Conservation (phyloP, 1,140 invertebrate species). For the Drosophila tsacasi region DNA sequence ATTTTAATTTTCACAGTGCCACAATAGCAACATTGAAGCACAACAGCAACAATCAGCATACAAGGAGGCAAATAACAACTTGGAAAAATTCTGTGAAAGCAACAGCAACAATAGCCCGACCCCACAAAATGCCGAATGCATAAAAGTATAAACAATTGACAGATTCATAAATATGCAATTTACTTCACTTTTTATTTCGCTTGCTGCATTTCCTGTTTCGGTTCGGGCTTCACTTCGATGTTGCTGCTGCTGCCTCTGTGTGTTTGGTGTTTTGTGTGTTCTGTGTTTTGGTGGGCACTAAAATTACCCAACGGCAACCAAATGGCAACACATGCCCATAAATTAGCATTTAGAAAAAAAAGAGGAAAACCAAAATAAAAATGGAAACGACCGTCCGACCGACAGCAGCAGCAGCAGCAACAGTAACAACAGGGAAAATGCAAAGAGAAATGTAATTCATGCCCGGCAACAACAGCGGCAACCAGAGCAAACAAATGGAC, state of each 20-base stretch:
- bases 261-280: conserved; percentile 42
- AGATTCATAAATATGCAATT: conserved; percentile 85
- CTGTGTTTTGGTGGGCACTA: conserved; percentile 70
- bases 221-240: conserved; percentile 30
- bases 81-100: conserved; percentile 71
- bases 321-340: conserved; percentile 84
- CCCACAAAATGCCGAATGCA: conserved; percentile 57
- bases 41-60: conserved; percentile 42
- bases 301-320: conserved; percentile 82
- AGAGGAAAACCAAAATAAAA: conserved; percentile 53
- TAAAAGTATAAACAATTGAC: conserved; percentile 84
- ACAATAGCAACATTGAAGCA: conserved; percentile 22
- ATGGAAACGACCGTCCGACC: conserved; percentile 19
- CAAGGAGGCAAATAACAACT: conserved; percentile 53
- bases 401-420: conserved; percentile 43
- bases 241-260: conserved; percentile 31
- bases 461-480: conserved; percentile 58
- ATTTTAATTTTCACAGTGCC: conserved; percentile 1
- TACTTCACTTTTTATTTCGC: conserved; percentile 80
- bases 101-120: conserved; percentile 38
- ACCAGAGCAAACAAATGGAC: conserved; percentile 67
- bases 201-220: conserved; percentile 80
- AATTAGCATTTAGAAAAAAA: conserved; percentile 81
- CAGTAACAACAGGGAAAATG: conserved; percentile 64
- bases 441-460: conserved; percentile 83